phyloP scores from a whole-genome alignment of 2,797 vertebrate genomes.

The Peromyscus eremicus region DNA sequence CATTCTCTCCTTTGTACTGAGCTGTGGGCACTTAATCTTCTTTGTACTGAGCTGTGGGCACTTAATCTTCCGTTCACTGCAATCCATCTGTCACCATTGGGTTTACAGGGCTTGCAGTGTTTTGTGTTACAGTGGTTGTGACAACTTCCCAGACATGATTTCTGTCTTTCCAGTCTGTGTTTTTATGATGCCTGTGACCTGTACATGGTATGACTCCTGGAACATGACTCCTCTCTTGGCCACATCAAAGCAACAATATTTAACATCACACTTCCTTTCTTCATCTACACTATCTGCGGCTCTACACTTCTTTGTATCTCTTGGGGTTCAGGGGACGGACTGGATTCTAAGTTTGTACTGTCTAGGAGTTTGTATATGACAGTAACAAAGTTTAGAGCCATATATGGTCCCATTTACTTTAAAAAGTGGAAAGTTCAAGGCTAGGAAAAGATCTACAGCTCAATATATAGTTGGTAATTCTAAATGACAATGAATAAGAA shows the following conservation, averaged over 20 bases:
- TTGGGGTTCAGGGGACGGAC: not conserved
- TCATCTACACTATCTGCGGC: not conserved
- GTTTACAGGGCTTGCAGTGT: not conserved
- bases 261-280: not conserved
- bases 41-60: no score
- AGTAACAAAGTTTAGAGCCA: not conserved
- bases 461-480: not conserved
- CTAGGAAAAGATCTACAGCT: constrained; percentile 13
- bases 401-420: not conserved
- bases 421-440: not conserved
- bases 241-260: not conserved
- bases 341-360: not conserved
- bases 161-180: not conserved
- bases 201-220: not conserved
- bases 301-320: not conserved
- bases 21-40: not conserved
- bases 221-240: not conserved
- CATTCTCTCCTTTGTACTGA: not conserved
- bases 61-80: not conserved
- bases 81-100: not conserved
- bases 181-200: not conserved
- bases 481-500: not conserved
- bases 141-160: not conserved
- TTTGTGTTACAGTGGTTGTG: not conserved
- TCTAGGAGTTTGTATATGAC: not conserved